These are phyloP conservation scores for Athrips mouffetella DNA, from an alignment of 2,888 invertebrate species.

Conservation along the genomic window DNA sequence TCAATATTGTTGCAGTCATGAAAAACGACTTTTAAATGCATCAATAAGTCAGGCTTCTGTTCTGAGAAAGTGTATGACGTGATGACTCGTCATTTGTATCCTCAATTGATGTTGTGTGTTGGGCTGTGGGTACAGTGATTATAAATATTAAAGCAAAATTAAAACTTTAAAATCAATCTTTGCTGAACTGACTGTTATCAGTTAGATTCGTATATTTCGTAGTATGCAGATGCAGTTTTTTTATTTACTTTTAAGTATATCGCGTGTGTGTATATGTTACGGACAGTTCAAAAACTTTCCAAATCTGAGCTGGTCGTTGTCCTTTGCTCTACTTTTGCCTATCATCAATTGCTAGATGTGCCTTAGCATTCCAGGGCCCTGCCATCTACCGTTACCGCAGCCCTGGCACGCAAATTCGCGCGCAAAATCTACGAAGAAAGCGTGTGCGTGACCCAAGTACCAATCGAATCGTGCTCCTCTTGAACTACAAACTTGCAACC, in stretches of 20 bases:
- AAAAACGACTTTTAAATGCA: not conserved
- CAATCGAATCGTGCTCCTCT: conserved; percentile 45
- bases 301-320: conserved; percentile 6
- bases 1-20: conserved; percentile 6
- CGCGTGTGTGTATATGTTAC: too few species aligned
- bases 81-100: not conserved
- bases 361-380: conserved; percentile 59
- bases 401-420: conserved; percentile 62
- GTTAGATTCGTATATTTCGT: not conserved
- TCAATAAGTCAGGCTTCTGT: not conserved
- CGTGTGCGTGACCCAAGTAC: conserved; percentile 67
- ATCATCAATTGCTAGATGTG: conserved; percentile 11
- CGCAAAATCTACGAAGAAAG: conserved; percentile 75
- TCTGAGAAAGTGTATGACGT: not conserved
- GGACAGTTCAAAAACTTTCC: too few species aligned
- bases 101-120: not conserved
- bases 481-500: conserved; percentile 21
- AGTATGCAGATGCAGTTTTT: not conserved
- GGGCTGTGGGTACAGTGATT: not conserved
- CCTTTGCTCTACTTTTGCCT: conserved; percentile 9
- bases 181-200: not conserved
- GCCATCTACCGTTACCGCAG: conserved; percentile 65
- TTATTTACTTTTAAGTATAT: too few species aligned
- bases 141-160: not conserved
- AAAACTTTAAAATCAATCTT: not conserved